phyloP scores from a whole-genome alignment of 2,113 vertebrate species.

The Brienomyrus longianalis region DNA sequence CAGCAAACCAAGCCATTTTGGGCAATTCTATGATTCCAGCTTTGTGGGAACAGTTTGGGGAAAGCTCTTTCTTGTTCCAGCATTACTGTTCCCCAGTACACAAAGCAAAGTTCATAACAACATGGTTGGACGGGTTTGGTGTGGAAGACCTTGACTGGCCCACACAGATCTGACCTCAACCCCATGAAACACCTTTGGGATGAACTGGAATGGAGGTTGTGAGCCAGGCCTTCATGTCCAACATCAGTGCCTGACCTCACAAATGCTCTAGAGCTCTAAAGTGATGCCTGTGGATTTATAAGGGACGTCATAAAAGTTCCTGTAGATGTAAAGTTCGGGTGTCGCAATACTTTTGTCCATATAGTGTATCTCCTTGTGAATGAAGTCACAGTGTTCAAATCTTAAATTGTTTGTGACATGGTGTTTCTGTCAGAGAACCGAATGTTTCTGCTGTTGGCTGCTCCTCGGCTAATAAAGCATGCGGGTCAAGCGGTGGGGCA shows the following conservation, averaged over 20 bases:
- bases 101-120: too few species aligned
- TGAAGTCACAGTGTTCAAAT: not conserved
- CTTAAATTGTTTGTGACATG: not conserved
- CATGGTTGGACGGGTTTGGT: too few species aligned
- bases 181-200: too few species aligned
- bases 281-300: not conserved
- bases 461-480: not conserved
- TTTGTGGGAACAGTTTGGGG: too few species aligned
- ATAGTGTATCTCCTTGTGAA: not conserved
- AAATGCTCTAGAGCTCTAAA: not conserved
- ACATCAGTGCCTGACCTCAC: not conserved
- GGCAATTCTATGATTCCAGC: too few species aligned
- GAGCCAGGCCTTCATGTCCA: too few species aligned
- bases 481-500: not conserved
- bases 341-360: not conserved
- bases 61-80: too few species aligned
- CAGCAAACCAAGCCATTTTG: not conserved
- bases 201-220: too few species aligned
- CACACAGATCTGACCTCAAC: too few species aligned
- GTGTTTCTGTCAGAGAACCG: not conserved
- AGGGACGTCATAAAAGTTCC: not conserved
- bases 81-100: too few species aligned
- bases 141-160: too few species aligned
- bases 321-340: not conserved
- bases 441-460: not conserved